Evolutionary conservation across 2,888 invertebrate species (phyloP).

Genomic region (Thymelicus lineola): DNA sequence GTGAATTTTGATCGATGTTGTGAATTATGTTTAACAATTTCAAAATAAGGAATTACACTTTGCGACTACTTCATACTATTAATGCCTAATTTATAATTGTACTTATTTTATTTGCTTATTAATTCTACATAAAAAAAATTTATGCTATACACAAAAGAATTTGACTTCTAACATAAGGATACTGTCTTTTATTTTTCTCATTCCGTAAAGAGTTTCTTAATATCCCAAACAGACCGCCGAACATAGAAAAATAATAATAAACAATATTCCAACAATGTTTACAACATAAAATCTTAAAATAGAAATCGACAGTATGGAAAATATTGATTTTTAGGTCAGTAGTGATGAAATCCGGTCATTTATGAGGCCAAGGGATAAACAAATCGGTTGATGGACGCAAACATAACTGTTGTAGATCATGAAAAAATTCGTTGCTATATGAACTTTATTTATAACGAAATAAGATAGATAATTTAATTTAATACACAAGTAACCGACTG

Average conservation of each 20-base stretch:
- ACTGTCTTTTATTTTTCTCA: no score
- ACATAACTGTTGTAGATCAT: background rate
- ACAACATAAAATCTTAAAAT: conserved; percentile 50
- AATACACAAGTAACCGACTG: no score
- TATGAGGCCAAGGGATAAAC: conserved; percentile 54
- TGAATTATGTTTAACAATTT: no score
- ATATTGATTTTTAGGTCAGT: conserved; percentile 62
- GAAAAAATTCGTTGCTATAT: background rate
- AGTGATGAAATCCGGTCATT: conserved; percentile 50
- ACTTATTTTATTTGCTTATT: no score
- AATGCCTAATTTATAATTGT: no score
- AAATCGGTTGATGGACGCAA: conserved; percentile 40
- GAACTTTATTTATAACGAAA: background rate
- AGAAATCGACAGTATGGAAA: conserved; percentile 50
- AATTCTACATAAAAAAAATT: no score
- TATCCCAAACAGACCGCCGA: background rate
- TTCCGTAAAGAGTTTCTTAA: background rate
- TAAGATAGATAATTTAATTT: background rate
- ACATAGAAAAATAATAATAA: no score
- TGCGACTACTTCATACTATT: no score
- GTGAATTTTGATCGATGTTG: no score
- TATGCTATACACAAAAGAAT: no score
- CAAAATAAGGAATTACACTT: no score
- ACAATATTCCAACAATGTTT: conserved; percentile 50
- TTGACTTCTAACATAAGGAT: no score